Conservation (phyloP, 2,113 vertebrate genomes). For the Hemiprocne comata region DNA sequence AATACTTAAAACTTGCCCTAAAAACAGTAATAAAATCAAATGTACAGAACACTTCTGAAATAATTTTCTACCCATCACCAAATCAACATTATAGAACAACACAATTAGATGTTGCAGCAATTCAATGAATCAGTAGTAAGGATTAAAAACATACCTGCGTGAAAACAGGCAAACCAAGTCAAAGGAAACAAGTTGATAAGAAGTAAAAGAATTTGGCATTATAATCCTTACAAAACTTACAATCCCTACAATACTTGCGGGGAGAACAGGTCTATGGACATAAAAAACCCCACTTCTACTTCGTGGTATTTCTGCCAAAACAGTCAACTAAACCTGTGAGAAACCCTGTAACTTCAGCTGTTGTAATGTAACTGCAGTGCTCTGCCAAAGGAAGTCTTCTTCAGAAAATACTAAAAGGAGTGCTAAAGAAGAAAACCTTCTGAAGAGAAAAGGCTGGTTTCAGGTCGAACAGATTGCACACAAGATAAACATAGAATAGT, state of each 20-base stretch:
- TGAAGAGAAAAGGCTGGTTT: background rate
- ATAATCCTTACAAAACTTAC: background rate
- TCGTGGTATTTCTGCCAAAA: background rate
- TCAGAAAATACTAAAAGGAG: background rate
- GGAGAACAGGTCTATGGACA: background rate
- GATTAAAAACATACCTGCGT: background rate
- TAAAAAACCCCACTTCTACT: background rate
- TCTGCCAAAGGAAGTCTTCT: background rate
- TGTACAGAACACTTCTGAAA: background rate
- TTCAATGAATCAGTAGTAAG: background rate
- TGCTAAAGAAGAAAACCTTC: background rate
- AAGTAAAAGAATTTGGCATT: background rate
- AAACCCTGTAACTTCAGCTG: background rate
- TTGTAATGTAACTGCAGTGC: background rate
- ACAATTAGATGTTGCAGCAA: background rate
- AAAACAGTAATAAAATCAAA: background rate
- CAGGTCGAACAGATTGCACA: background rate
- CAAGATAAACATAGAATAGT: background rate
- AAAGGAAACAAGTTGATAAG: background rate
- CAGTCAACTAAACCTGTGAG: background rate
- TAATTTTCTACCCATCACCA: background rate
- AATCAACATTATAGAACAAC: background rate
- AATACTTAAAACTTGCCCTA: background rate
- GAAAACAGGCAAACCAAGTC: background rate
- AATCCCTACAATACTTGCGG: accelerated